These are phyloP conservation scores for Tetranychus cinnabarinus DNA, from an alignment of 1,140 invertebrate species.

Conservation along the genomic window DNA sequence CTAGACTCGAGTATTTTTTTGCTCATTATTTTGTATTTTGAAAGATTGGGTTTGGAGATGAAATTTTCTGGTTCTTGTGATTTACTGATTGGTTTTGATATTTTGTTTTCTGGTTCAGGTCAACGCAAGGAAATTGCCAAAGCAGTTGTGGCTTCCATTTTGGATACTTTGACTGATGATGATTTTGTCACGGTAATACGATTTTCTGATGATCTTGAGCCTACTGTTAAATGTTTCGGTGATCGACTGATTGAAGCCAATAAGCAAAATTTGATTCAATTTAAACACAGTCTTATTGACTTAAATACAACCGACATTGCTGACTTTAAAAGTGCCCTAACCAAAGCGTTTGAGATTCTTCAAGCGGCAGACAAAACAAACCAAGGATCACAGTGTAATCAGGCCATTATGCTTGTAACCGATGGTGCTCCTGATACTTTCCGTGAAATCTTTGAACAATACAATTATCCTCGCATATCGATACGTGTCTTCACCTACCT, in stretches of 20 bases:
- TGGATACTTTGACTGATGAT: conserved; percentile 91
- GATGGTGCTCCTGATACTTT: conserved; percentile 87
- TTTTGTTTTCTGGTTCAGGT: not conserved
- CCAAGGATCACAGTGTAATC: conserved; percentile 67
- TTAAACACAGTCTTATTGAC: conserved; percentile 48
- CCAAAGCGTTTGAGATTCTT: conserved; percentile 65
- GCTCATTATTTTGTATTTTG: no score
- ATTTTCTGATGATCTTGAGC: conserved; percentile 17
- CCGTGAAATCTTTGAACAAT: conserved; percentile 64
- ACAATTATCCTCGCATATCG: conserved; percentile 37
- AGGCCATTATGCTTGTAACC: conserved; percentile 94
- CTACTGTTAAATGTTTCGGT: conserved; percentile 46
- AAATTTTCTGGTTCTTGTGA: no score
- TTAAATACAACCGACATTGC: conserved; percentile 64
- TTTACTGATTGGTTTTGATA: no score
- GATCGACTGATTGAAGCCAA: conserved; percentile 60
- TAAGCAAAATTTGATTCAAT: conserved; percentile 56
- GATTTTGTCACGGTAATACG: conserved; percentile 36
- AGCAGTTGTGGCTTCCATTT: conserved; percentile 53
- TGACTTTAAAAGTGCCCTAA: conserved; percentile 75
- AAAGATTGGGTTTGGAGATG: no score
- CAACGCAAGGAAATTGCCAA: conserved; percentile 63
- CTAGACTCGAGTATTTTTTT: no score
- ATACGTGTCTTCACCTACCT: conserved; percentile 92
- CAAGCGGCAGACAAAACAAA: conserved; percentile 22